These are phyloP conservation scores for Sinhomidia bicolor DNA, from an alignment of 2,888 invertebrate species.

Conservation along the genomic window DNA sequence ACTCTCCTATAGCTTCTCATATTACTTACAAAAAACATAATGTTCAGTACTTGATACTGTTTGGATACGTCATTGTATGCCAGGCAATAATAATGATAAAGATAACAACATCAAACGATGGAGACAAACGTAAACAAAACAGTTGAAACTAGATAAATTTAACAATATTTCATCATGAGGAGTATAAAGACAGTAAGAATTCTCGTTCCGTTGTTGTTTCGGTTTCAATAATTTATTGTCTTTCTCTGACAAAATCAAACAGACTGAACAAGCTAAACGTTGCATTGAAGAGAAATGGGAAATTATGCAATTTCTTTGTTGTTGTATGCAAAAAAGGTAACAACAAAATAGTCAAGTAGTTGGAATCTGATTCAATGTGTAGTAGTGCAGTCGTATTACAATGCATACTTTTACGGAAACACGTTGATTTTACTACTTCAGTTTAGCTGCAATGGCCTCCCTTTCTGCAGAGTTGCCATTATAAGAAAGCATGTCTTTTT, in stretches of 20 bases:
- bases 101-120: constrained; percentile 21
- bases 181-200: background rate
- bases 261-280: background rate
- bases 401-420: too few species aligned
- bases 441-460: too few species aligned
- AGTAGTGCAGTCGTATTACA: too few species aligned
- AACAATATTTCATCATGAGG: background rate
- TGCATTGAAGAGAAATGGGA: too few species aligned
- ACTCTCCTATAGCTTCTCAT: background rate
- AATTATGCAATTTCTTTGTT: too few species aligned
- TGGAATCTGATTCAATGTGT: too few species aligned
- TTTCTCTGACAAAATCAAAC: background rate
- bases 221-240: background rate
- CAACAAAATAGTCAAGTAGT: too few species aligned
- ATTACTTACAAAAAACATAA: background rate
- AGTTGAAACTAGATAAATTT: background rate
- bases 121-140: constrained; percentile 31
- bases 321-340: too few species aligned
- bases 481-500: too few species aligned
- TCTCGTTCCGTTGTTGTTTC: too few species aligned
- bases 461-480: too few species aligned
- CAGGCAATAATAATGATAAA: constrained; percentile 14
- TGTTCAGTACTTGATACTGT: background rate
- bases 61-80: constrained; percentile 2
- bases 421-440: too few species aligned